Percentiles rank a stretch among this genome's conserved stretches.
phyloP scores from a whole-genome alignment of 2,888 invertebrate species.

The Arrhopalites spinosus region DNA sequence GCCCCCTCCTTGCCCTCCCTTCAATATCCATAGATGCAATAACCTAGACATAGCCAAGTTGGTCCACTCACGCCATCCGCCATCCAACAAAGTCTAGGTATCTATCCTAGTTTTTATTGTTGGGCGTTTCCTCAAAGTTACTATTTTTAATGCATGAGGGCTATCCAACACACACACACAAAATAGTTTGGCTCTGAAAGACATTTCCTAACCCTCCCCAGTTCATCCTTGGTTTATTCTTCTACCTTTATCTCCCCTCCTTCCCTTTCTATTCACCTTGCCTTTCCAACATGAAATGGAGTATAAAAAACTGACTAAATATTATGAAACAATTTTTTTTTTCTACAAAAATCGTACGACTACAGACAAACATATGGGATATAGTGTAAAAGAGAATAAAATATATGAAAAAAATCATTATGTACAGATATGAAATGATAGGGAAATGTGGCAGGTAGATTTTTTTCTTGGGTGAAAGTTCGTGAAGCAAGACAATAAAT shows the following conservation, averaged over 20 bases:
- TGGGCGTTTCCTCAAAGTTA: conserved; percentile 41
- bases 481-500: conserved; percentile 13
- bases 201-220: background rate
- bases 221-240: background rate
- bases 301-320: background rate
- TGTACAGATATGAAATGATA: background rate
- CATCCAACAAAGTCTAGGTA: conserved; percentile 4
- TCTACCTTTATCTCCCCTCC: background rate
- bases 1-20: background rate
- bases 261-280: conserved; percentile 7
- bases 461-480: too few relatives aligned
- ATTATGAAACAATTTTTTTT: too few relatives aligned
- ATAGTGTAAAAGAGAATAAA: conserved; percentile 7
- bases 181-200: background rate
- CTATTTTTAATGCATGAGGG: conserved; percentile 35
- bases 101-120: conserved; percentile 40
- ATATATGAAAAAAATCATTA: background rate
- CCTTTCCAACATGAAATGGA: too few relatives aligned
- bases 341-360: too few relatives aligned
- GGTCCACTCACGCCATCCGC: background rate
- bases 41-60: conserved; percentile 1
- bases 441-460: too few relatives aligned
- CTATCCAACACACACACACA: background rate
- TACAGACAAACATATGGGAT: too few relatives aligned
- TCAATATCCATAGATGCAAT: background rate